Percentiles rank a stretch among this genome's conserved stretches.
Evolutionary conservation across 2,797 vertebrate species (phyloP).

Genomic region (Benthosema pterotum): DNA sequence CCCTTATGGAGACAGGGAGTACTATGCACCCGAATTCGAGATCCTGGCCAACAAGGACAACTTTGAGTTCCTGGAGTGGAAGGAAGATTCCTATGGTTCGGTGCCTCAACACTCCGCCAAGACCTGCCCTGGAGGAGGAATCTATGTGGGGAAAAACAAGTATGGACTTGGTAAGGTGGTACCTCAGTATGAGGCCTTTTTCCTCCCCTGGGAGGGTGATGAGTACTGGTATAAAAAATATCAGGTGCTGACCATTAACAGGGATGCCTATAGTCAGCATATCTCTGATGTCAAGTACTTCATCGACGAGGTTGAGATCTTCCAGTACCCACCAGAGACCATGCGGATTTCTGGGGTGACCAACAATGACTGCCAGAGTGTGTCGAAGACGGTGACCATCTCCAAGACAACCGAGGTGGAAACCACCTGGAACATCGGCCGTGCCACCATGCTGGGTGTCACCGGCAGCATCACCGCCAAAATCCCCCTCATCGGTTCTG

Average conservation of each 20-base stretch:
- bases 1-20: slow-evolving; percentile 73
- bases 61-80: slow-evolving; percentile 80
- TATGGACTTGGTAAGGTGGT: slow-evolving; percentile 82
- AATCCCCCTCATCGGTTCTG: slow-evolving; percentile 75
- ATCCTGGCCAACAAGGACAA: slow-evolving; percentile 77
- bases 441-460: slow-evolving; percentile 77
- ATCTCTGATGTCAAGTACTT: slow-evolving; percentile 74
- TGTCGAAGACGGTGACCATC: slow-evolving; percentile 75
- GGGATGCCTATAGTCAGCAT: slow-evolving; percentile 72
- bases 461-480: slow-evolving; percentile 73
- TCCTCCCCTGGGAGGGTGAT: slow-evolving; percentile 77
- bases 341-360: slow-evolving; percentile 76
- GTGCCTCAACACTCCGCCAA: slow-evolving; percentile 65
- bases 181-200: slow-evolving; percentile 74
- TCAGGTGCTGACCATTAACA: slow-evolving; percentile 76
- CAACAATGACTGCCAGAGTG: slow-evolving; percentile 77
- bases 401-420: slow-evolving; percentile 73
- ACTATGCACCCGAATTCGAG: slow-evolving; percentile 70
- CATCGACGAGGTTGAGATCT: slow-evolving; percentile 71
- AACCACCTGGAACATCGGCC: slow-evolving; percentile 78
- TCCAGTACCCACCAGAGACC: slow-evolving; percentile 77
- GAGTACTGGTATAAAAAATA: slow-evolving; percentile 83
- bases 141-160: slow-evolving; percentile 80
- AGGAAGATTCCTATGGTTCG: slow-evolving; percentile 69
- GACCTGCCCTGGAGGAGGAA: slow-evolving; percentile 68